Base-by-base conservation (phyloP, 2,113 vertebrate genomes). In the Channa maculata region DNA sequence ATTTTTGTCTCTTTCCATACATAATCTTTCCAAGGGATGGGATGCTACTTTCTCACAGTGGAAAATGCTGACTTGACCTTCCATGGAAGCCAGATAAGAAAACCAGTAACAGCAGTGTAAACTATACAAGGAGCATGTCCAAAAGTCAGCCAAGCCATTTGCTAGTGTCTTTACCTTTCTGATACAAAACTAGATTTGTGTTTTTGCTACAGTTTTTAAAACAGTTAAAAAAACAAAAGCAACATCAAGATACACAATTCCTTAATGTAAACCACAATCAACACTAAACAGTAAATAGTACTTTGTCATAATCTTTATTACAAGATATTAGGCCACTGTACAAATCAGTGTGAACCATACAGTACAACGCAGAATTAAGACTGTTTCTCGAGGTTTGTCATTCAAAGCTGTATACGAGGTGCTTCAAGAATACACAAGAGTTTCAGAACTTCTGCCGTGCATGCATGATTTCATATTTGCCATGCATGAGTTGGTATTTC, bases 401-500 rank as follows among this genome's bases (percentile, higher is more conserved):
- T 93, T 93, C 91, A 89, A 90, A 93, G 91, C 90, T 88, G 91
- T 92, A 91, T 90, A 91, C 83, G 84, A 92, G 90, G 89, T 92
- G 91, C 87, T 91, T 87, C 83, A 90, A 89, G 86, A 92, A 85
- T 88, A 93, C 88, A 91, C 87, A 87, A 89, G 81, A 88, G 84
- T 88, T 91, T 91, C 83, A 85, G 87, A 88, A 86, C 66, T 77
- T 87, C 89, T 91, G 89, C 87, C 69, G 72, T 86, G 90, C 92
- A 93, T 93, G 92, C 92, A 91, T 90, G 92, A 91, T 83, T 88
- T 86, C 46, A 83, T 87, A 86, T 87, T 91, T 73, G 90, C 91
- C 94, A 94, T 94, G 94, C 93, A 94, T 91, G 89, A 92, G 92
- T 93, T 91, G 75, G 84, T 93, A 92, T 84, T 84, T 93, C 89